Evolutionary conservation across 2,113 vertebrate species (phyloP), one percentile per base, ranked within the genome.

Genomic region (Myotis lucifugus): DNA sequence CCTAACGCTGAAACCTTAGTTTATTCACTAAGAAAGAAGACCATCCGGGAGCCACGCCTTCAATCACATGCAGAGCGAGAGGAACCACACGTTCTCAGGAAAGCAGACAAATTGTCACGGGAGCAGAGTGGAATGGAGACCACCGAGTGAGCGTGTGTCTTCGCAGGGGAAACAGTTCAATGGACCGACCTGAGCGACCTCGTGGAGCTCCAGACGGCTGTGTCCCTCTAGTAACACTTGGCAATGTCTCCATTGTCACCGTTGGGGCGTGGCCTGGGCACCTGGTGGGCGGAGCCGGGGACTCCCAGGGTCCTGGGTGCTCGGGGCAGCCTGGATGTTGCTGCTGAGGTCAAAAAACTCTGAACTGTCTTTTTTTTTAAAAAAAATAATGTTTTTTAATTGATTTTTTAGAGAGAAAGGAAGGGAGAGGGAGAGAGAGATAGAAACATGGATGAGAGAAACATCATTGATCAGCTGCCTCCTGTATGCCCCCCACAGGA

Each of bases 251-350:
- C 42, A 12, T n/a, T 21, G 10, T 66, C 85, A 76, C 50, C 8
- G 0, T 3, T 70, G 23, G 74, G 50, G 7, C 48, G 29, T 23
- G 4, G 19, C 14, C 9, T 25, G 48, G 64, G 8, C 8, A 9
- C 32, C 23, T 59, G 5, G 2, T 1, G 61, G 23, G 10, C 40
- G 42, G 72, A 27, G 6, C 37, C 12, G 8, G n/a, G 48, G 29
- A 1, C 15, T 0, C 54, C 8, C 0, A 34, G 6, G 1, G 1
- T 14, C 13, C 48, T n/a, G 3, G 19, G 42, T 0, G 6, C 48
- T 50, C 17, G 10, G 64, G 18, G 0, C 12, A 4, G 8, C 15
- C 73, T 17, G 4, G 2, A 19, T 14, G 27, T 4, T 29, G 14
- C 42, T 10, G 27, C 73, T 18, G 27, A 27, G 40, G 25, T 74